Conservation (phyloP, 1,140 invertebrate species). For the Laupala kohalensis region DNA sequence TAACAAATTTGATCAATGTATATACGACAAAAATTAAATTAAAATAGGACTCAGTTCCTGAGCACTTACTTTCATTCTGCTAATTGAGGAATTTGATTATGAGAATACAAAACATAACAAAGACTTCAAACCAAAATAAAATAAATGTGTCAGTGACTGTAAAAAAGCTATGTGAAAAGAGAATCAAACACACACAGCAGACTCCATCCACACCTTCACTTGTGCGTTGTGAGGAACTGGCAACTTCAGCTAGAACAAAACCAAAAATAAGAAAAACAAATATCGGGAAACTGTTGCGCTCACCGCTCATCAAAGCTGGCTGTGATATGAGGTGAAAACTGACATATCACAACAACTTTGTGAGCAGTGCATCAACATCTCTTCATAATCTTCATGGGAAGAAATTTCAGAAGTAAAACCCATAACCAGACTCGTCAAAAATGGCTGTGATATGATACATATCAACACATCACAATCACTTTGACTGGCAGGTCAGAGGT, state of each 20-base stretch:
- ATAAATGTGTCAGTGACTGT: too few species aligned
- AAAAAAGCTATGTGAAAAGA: too few species aligned
- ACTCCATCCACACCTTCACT: not conserved
- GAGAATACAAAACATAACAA: too few species aligned
- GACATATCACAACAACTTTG: conserved; percentile 72
- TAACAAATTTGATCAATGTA: too few species aligned
- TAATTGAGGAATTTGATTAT: too few species aligned
- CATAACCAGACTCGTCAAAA: conserved; percentile 62
- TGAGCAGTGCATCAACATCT: conserved; percentile 5
- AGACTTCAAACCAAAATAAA: too few species aligned
- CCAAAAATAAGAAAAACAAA: not conserved
- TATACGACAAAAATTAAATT: too few species aligned
- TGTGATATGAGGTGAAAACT: conserved; percentile 45
- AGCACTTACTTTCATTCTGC: too few species aligned
- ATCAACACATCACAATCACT: conserved; percentile 68
- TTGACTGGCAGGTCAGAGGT: conserved; percentile 38
- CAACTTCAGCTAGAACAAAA: not conserved
- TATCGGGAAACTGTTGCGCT: not conserved
- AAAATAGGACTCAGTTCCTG: too few species aligned
- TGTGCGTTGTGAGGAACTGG: not conserved
- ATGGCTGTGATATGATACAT: conserved; percentile 75
- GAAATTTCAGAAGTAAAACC: not conserved
- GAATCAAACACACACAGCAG: too few species aligned
- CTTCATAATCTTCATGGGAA: not conserved
- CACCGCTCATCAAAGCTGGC: conserved; percentile 67